These are phyloP conservation scores for Drosophila serrata DNA, from an alignment of 1,140 invertebrate genomes.

Conservation along the genomic window DNA sequence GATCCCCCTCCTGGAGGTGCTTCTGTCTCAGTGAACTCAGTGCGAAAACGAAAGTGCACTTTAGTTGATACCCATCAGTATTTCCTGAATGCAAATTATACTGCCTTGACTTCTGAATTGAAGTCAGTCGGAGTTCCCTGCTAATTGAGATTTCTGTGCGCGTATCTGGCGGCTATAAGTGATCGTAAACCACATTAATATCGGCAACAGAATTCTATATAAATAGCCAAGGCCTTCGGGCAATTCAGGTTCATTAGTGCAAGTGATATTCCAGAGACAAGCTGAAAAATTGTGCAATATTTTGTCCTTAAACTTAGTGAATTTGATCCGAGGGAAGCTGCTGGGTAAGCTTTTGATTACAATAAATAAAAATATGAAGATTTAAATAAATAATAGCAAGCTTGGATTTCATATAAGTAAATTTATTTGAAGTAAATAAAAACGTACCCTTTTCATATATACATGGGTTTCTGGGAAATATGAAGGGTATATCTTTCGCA, in stretches of 20 bases:
- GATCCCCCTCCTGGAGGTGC: slow-evolving; percentile 9
- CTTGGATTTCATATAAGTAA: neutral
- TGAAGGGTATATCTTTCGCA: neutral
- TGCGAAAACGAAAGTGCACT: slow-evolving; percentile 45
- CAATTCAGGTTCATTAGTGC: slow-evolving; percentile 34
- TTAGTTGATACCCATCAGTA: slow-evolving; percentile 13
- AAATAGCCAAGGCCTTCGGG: slow-evolving; percentile 28
- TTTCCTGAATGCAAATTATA: slow-evolving; percentile 31
- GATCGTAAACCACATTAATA: slow-evolving; percentile 24
- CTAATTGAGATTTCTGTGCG: slow-evolving; percentile 42
- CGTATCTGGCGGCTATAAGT: slow-evolving; percentile 7
- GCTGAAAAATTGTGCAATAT: neutral
- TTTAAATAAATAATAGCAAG: neutral
- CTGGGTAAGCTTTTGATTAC: slow-evolving; percentile 2
- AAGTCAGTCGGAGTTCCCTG: neutral
- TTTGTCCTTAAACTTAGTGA: neutral
- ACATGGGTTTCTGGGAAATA: neutral
- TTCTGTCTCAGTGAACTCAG: slow-evolving; percentile 12
- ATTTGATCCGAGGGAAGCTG: neutral
- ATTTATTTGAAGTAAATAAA: neutral
- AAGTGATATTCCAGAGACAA: slow-evolving; percentile 20
- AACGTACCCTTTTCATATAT: neutral
- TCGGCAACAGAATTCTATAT: slow-evolving; percentile 21
- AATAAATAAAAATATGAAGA: neutral
- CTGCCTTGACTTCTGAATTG: slow-evolving; percentile 14